Evolutionary conservation across 2,113 vertebrate genomes (phyloP), one percentile per base, ranked within the genome.

Genomic region (Hemichromis elongatus): DNA sequence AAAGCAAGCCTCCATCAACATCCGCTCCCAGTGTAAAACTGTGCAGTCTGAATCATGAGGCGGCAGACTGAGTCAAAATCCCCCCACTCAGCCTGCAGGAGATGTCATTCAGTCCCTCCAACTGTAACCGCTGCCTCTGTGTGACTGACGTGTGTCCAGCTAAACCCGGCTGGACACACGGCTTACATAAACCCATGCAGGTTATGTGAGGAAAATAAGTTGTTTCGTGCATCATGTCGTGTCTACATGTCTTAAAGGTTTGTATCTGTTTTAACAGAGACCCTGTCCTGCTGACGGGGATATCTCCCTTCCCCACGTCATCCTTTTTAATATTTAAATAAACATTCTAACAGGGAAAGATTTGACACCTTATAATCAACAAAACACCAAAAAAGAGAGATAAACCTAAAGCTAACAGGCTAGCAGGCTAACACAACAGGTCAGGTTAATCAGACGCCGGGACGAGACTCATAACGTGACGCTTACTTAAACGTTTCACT

Each of bases 31-130:
- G 70, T 90, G 40, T 45, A 9, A 42, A 75, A 33, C 7, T 7
- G 68, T 26, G 13, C 57, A 18, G 81, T 73, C 55, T 80, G 83
- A 86, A 42, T 86, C 83, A 82, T 3, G 53, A 53, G 19, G 82
- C 56, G 21, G 56, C 47, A 45, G 57, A 18, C 37, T 79, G 63
- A 90, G 53, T 88, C 84, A 87, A 16, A 85, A 11, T 50, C 18
- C 5, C 13, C 26, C 73, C 30, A 9, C 10, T 55, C 52, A 68
- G 33, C 61, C 47, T 9, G 9, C 63, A 21, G 19, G 52, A 79
- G 12, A 18, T 54, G 80, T 87, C 82, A 85, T 80, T 55, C 14
- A 42, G 33, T 70, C 86, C 82, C 83, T 86, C 73, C 50, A 82
- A 87, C 63, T 18, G 13, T 45, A 28, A 54, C 26, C n/a, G 53